Percentiles rank a stretch among this genome's conserved stretches.
Conservation (phyloP, 2,888 invertebrate genomes). For the Zygaena filipendulae region DNA sequence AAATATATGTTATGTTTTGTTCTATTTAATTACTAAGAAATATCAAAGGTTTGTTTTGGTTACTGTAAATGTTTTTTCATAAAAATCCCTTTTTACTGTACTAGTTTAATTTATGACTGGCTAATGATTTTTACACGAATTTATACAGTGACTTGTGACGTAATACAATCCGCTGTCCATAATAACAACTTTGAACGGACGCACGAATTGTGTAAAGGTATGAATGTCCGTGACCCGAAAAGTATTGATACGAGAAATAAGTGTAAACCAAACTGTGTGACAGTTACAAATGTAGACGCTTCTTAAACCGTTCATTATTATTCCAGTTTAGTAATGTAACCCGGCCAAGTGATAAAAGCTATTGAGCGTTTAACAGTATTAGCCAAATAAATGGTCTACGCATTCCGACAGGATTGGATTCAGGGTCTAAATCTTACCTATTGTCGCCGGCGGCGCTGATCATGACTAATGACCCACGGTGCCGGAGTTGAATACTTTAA, state of each 20-base stretch:
- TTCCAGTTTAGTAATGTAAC: conserved; percentile 20
- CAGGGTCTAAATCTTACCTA: conserved; percentile 28
- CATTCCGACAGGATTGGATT: conserved; percentile 20
- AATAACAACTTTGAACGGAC: too few relatives aligned
- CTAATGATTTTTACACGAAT: too few relatives aligned
- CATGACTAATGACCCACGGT: conserved; percentile 29
- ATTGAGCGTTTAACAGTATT: conserved; percentile 9
- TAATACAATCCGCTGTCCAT: too few relatives aligned
- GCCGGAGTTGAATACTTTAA: conserved; percentile 4
- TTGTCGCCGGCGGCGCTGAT: conserved; percentile 30
- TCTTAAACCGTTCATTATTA: conserved; percentile 17
- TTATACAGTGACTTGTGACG: too few relatives aligned
- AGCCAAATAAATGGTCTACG: conserved; percentile 24
- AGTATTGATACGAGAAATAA: conserved; percentile 11
- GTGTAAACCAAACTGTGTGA: conserved; percentile 20
- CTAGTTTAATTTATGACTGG: too few relatives aligned
- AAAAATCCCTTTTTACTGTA: too few relatives aligned
- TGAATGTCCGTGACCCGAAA: conserved; percentile 14
- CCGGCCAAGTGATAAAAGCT: conserved; percentile 12
- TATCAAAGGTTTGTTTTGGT: too few relatives aligned
- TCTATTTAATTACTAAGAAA: too few relatives aligned
- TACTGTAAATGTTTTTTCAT: too few relatives aligned
- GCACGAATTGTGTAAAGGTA: too few relatives aligned
- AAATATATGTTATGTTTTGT: too few relatives aligned
- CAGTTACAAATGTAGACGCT: conserved; percentile 28